Evolutionary conservation across 2,797 vertebrate genomes (phyloP), one percentile per base, ranked within the genome.

Genomic region (Danionella dracula): DNA sequence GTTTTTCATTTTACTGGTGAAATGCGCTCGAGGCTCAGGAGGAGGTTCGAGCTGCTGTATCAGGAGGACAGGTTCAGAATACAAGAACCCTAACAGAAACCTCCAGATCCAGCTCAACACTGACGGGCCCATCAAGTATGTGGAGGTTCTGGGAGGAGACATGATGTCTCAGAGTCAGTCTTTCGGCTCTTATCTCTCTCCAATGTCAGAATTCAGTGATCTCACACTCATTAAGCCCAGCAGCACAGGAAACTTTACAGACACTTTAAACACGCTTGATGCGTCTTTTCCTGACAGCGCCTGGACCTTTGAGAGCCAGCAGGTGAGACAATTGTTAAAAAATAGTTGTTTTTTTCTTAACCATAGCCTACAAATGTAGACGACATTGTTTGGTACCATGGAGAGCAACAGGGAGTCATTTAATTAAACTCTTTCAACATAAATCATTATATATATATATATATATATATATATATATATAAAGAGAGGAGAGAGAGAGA

Each of bases 301-400:
- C 12, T 77, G 70, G 72, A 74, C 44, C 8, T 77, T 77, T 9
- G 75, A 75, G 35, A 57, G 73, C 20, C 75, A 79, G 20, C 71
- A 79, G 81, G 81, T 82, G 79, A 78, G 79, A 55, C 54, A 79
- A 70, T 82, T n/a, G n/a, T n/a, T n/a, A n/a, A n/a, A n/a, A n/a
- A n/a, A n/a, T n/a, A n/a, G n/a, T n/a, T n/a, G n/a, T n/a, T n/a
- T n/a, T n/a, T n/a, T n/a, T n/a, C n/a, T n/a, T n/a, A n/a, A n/a
- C n/a, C n/a, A n/a, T n/a, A n/a, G n/a, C n/a, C n/a, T n/a, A n/a
- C n/a, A n/a, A n/a, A n/a, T n/a, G n/a, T n/a, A n/a, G n/a, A n/a
- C n/a, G n/a, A n/a, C n/a, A n/a, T n/a, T n/a, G n/a, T n/a, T n/a
- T n/a, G n/a, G n/a, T n/a, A n/a, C n/a, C n/a, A n/a, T n/a, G n/a